Evolutionary conservation across 1,140 invertebrate genomes (phyloP).

Genomic region (Heterodera carotae): DNA sequence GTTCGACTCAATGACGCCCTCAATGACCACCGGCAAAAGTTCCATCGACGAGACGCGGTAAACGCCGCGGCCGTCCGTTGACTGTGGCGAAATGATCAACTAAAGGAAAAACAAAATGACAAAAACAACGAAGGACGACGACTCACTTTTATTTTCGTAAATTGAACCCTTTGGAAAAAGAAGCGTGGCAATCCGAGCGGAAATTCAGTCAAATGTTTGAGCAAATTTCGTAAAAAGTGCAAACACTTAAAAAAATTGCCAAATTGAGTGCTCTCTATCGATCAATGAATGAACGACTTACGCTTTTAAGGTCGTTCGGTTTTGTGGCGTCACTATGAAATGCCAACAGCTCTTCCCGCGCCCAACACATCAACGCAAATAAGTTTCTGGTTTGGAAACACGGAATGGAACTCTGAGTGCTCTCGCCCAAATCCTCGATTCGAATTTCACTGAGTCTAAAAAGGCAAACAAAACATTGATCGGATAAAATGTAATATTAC

Average conservation of each 20-base stretch:
- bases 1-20: slow-evolving; percentile 30
- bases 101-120: no score
- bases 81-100: slow-evolving; percentile 31
- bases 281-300: neutral
- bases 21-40: slow-evolving; percentile 21
- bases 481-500: neutral
- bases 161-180: slow-evolving; percentile 29
- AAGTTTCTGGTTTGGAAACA: neutral
- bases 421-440: slow-evolving; percentile 30
- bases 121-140: neutral
- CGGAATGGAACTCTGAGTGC: slow-evolving; percentile 1
- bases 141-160: slow-evolving; percentile 20
- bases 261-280: no score
- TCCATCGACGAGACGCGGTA: slow-evolving; percentile 28
- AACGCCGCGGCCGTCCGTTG: slow-evolving; percentile 12
- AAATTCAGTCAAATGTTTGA: slow-evolving; percentile 9
- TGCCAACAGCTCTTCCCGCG: slow-evolving; percentile 1
- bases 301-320: neutral
- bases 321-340: neutral
- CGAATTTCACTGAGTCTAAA: slow-evolving; percentile 19
- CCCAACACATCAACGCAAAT: slow-evolving; percentile 23
- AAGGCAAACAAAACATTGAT: neutral
- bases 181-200: slow-evolving; percentile 30
- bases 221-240: slow-evolving; percentile 12
- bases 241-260: neutral